Evolutionary conservation across 2,888 invertebrate species (phyloP), one percentile per base, ranked within the genome.

Genomic region (Hyposoter dolosus): DNA sequence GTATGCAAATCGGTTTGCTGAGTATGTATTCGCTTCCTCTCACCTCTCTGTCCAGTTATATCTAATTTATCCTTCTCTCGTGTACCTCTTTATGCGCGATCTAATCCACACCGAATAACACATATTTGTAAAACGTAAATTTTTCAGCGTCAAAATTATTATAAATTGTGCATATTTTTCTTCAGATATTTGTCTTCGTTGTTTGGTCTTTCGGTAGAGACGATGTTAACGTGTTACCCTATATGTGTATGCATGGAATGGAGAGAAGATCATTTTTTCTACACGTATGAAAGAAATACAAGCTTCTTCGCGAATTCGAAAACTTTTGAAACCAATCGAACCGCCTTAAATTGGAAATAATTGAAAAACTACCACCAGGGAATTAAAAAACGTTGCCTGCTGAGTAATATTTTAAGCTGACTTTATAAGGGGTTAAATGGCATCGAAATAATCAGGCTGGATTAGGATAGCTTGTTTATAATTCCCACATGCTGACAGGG

Each of bases 1-100:
- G 82, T 85, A 87, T 87, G 83, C 71, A 87, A 87, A 87, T 87
- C 72, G 85, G 53, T 79, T 75, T 65, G 79, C 82, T 45, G 79
- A 65, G 76, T 35, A 56, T 50, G 79, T 23, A 56, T 50, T 53
- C 19, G 68, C 40, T 60, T 65, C 74, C 72, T 71, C 79, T 43
- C 23, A 40, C 9, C 45, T 72, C 65, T 53, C 72, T 63, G 32
- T 71, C 69, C 56, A 50, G 47, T 15, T 17, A 65, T 35, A 65
- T 35, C 28, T 56, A 45, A 66, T 71, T 77, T 53, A 69, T 78
- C 50, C 32, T 65, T 60, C 72, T 28, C n/a, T 17, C 50, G 15
- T 32, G 28, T 45, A 56, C 53, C n/a, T 19, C 19, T 43, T 68
- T 43, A 6, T 45, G 10, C 7, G 6, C 32, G 10, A 1, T 23